phyloP scores from a whole-genome alignment of 1,140 invertebrate species.

The Drosophila kepulauana region DNA sequence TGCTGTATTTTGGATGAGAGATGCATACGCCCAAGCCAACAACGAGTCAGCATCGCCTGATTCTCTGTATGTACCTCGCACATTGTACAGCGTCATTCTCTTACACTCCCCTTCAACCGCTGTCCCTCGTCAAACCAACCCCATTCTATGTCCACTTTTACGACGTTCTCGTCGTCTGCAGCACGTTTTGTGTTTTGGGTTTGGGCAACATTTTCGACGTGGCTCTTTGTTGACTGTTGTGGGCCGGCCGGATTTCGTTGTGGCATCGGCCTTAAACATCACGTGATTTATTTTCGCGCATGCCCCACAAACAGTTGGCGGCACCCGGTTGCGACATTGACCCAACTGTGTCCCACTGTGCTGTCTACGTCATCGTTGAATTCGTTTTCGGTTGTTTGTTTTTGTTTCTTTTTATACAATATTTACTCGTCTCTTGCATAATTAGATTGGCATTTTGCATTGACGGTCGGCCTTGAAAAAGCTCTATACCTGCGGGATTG shows the following conservation, averaged over 20 bases:
- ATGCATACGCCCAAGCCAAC: constrained; percentile 53
- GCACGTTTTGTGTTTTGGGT: constrained; percentile 42
- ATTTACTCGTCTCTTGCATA: constrained; percentile 29
- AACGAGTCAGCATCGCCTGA: constrained; percentile 57
- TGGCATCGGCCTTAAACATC: constrained; percentile 55
- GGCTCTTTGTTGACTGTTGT: constrained; percentile 57
- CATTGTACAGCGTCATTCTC: constrained; percentile 16
- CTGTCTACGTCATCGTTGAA: constrained; percentile 43
- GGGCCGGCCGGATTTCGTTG: constrained; percentile 13
- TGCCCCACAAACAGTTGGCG: constrained; percentile 35
- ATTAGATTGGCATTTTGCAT: constrained; percentile 57
- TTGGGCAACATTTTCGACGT: constrained; percentile 45
- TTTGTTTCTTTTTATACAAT: neutral
- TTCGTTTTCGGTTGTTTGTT: neutral
- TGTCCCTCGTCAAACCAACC: neutral
- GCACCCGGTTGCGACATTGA: constrained; percentile 56
- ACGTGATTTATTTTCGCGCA: constrained; percentile 73
- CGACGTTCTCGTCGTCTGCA: constrained; percentile 29
- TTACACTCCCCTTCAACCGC: neutral
- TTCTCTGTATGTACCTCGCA: constrained; percentile 57
- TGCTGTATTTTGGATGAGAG: constrained; percentile 20
- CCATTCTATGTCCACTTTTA: constrained; percentile 8
- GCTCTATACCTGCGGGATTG: too few relatives aligned
- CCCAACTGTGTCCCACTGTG: constrained; percentile 37
- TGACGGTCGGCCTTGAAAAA: constrained; percentile 16